Base-by-base conservation (phyloP, 2,113 vertebrate species). In the Pelvicachromis taeniatus region DNA sequence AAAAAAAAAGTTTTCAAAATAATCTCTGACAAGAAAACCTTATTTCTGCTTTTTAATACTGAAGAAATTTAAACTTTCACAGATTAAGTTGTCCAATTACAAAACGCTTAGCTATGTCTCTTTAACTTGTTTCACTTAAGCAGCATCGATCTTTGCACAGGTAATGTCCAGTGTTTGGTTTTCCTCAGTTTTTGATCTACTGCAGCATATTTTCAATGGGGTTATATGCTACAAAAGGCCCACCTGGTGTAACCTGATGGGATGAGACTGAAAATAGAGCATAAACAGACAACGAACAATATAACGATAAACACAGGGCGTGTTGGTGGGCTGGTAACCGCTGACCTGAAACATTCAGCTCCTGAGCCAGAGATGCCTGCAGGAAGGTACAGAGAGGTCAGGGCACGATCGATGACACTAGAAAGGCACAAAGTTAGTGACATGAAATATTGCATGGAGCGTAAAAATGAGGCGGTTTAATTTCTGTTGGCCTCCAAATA, bases 211-310 rank as follows among this genome's bases (percentile, higher is more conserved):
- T 63, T 63, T 63, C 17, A 35, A 63, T 17, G 59, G 0, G 59
- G 6, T 38, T 35, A 4, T 38, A 0, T 63, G 31, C 31, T 0
- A 0, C 35, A 63, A 38, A 17, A 12, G 17, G 59, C 9, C 50
- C 52, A n/a, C n/a, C 52, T 53, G 52, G 4, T 53, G 52, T 7
- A 10, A 19, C 9, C 19, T 53, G 52, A 8, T 53, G 19, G 52
- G 17, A 52, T 52, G 50, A n/a, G 9, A 29, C 65, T 10, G 9
- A 48, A 48, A 29, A 26, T 48, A 3, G 14, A 73, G 65, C 65
- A 48, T 73, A 29, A 73, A 73, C 65, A 73, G 61, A 29, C 40
- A 17, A 73, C 21, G 45, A 70, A 70, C 65, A 45, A 2, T 26
- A 45, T 45, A 45, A 70, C 21, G 26, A 45, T 45, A 70, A 26